phyloP scores from a whole-genome alignment of 2,797 vertebrate species.

The Pangasius djambal region DNA sequence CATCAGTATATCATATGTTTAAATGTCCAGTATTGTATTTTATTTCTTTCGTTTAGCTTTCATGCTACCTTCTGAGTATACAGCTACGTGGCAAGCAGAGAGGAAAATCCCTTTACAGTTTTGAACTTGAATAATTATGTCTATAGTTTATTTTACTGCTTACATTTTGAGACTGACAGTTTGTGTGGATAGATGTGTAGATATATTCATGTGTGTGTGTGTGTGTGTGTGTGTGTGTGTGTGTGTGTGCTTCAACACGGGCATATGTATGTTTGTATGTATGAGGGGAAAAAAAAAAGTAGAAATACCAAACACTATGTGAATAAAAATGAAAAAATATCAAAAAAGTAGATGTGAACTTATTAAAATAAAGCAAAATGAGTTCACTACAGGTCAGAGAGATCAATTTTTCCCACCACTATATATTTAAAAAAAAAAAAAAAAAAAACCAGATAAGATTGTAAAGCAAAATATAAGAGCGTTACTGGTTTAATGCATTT shows the following conservation, averaged over 20 bases:
- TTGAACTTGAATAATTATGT: not conserved
- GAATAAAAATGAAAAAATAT: not conserved
- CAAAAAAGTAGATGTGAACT: not conserved
- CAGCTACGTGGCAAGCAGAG: too few species aligned
- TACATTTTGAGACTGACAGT: not conserved
- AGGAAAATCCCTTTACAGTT: not conserved
- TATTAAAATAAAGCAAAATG: not conserved
- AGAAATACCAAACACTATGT: not conserved
- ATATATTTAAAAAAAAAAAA: not conserved
- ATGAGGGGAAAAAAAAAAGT: not conserved
- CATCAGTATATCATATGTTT: not conserved
- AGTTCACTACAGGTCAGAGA: not conserved
- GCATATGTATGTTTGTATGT: not conserved
- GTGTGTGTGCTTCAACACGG: not conserved
- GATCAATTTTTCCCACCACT: not conserved
- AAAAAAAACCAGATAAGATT: not conserved
- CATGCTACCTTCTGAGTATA: not conserved
- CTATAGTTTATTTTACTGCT: not conserved
- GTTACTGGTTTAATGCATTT: not conserved
- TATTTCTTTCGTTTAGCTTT: not conserved
- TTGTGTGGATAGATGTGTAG: not conserved
- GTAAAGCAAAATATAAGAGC: not conserved
- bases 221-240: conserved; percentile 10
- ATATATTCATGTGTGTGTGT: not conserved
- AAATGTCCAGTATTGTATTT: not conserved